Conservation (phyloP, 2,888 invertebrate genomes). For the Brachynemurus nebulosus region DNA sequence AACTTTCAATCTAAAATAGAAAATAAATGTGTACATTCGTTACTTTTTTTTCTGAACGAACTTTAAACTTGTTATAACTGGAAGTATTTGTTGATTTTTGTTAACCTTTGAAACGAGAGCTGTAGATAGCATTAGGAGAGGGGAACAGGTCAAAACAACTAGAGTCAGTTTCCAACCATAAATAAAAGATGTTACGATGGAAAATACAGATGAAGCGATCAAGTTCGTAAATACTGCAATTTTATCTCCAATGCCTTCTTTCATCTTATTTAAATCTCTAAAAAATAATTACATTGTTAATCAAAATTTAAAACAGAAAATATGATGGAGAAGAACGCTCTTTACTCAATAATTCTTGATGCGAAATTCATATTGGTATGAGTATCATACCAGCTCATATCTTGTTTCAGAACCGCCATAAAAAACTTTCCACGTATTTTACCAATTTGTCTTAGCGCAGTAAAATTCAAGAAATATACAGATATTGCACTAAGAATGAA, state of each 20-base stretch:
- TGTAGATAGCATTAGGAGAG: constrained; percentile 59
- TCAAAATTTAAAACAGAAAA: not conserved
- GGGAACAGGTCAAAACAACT: constrained; percentile 65
- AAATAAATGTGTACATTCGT: too few species aligned
- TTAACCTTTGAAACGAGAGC: constrained; percentile 62
- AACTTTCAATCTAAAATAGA: constrained; percentile 42
- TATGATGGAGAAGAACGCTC: not conserved
- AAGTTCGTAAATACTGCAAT: constrained; percentile 59
- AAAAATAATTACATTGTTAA: too few species aligned
- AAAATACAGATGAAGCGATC: constrained; percentile 54
- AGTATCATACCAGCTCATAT: constrained; percentile 61
- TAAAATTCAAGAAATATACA: constrained; percentile 48
- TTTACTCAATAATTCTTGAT: constrained; percentile 61
- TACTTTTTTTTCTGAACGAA: too few species aligned
- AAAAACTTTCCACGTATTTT: constrained; percentile 47
- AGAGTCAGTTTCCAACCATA: constrained; percentile 78
- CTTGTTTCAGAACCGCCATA: constrained; percentile 52
- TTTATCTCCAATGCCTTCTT: constrained; percentile 76
- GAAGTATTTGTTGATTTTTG: too few species aligned
- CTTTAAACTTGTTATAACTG: too few species aligned
- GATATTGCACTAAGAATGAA: constrained; percentile 44
- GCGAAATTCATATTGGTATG: constrained; percentile 57
- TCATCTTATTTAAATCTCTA: constrained; percentile 63
- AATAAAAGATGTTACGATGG: constrained; percentile 56
- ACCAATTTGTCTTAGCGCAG: constrained; percentile 49